phyloP scores from a whole-genome alignment of 2,888 invertebrate species.

The Drosophila eohydei region DNA sequence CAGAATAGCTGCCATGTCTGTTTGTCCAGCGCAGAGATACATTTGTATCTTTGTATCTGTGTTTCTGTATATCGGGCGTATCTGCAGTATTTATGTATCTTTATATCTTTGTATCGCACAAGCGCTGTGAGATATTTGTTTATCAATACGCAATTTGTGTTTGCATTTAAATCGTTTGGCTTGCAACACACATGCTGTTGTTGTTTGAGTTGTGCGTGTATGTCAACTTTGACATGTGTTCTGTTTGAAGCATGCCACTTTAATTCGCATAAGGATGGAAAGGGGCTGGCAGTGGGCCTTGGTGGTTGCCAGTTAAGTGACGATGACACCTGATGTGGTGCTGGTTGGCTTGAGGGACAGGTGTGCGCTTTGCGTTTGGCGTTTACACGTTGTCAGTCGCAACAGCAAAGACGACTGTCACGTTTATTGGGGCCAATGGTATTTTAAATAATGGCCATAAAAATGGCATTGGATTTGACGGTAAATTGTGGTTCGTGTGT shows the following conservation, averaged over 20 bases:
- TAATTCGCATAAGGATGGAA: slow-evolving; percentile 21
- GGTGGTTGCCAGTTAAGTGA: slow-evolving; percentile 39
- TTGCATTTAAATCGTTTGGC: slow-evolving; percentile 60
- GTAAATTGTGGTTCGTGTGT: slow-evolving; percentile 21
- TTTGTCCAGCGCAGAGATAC: slow-evolving; percentile 13
- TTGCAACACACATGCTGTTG: slow-evolving; percentile 27
- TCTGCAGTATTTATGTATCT: slow-evolving; percentile 26
- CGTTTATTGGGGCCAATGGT: slow-evolving; percentile 42
- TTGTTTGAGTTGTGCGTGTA: slow-evolving; percentile 28
- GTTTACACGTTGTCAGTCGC: slow-evolving; percentile 40
- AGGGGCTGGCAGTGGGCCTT: background rate
- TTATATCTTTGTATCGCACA: background rate
- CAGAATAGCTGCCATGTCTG: background rate
- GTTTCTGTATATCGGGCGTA: background rate
- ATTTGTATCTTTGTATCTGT: slow-evolving; percentile 7
- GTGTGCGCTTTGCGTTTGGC: slow-evolving; percentile 45
- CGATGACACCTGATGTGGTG: slow-evolving; percentile 48
- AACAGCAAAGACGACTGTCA: slow-evolving; percentile 47
- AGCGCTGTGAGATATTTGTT: slow-evolving; percentile 21
- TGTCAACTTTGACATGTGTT: slow-evolving; percentile 73
- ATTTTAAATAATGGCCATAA: slow-evolving; percentile 62
- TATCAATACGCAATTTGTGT: slow-evolving; percentile 43
- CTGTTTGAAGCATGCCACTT: slow-evolving; percentile 65
- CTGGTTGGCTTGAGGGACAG: slow-evolving; percentile 45
- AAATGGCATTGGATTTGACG: slow-evolving; percentile 50